phyloP scores from a whole-genome alignment of 2,797 vertebrate genomes.

The Dromococcyx pavoninus region DNA sequence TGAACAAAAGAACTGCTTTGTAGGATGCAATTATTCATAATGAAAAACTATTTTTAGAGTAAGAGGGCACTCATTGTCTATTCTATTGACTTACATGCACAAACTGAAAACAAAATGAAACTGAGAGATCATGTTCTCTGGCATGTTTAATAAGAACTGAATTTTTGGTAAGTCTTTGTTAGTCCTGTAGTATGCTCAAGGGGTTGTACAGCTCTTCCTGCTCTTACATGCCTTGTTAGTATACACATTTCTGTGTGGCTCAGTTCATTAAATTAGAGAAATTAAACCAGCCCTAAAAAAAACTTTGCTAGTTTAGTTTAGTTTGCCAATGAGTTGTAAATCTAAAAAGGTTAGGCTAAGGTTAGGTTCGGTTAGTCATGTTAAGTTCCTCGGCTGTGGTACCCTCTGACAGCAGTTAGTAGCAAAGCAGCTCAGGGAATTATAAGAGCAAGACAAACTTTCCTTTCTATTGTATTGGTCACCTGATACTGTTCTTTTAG shows the following conservation, averaged over 20 bases:
- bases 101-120: background rate
- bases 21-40: background rate
- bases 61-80: background rate
- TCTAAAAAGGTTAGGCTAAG: background rate
- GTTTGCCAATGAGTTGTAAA: background rate
- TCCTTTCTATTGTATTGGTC: background rate
- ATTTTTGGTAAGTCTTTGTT: background rate
- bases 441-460: background rate
- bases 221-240: background rate
- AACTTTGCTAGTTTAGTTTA: background rate
- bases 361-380: background rate
- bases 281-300: background rate
- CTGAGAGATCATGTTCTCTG: fast-evolving
- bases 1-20: background rate
- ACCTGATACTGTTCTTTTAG: background rate
- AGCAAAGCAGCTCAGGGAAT: background rate
- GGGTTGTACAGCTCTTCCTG: background rate
- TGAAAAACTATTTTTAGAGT: background rate
- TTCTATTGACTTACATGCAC: background rate
- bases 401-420: background rate
- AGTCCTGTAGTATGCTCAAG: background rate
- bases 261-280: background rate
- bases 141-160: background rate
- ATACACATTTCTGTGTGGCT: background rate
- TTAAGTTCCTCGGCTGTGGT: background rate